Base-by-base conservation (phyloP, 2,797 vertebrate species). In the Ctenopoma kingsleyae region DNA sequence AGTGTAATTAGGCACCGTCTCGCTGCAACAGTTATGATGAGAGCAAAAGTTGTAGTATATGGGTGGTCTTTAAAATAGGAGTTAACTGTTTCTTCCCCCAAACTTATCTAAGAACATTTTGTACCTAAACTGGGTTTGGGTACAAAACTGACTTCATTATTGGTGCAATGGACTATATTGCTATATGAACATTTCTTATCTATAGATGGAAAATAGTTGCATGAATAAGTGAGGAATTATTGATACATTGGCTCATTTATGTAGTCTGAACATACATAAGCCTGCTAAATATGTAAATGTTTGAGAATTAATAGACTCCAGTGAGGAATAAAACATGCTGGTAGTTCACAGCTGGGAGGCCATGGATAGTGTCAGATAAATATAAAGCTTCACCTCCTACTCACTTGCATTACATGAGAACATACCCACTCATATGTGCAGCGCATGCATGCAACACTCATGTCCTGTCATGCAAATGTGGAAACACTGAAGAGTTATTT, bases 401-500 rank as follows among this genome's bases (percentile, higher is more conserved):
- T 63, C 65, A 49, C 48, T 71, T 54, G 57, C 1, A 43, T 36
- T 17, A 46, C 12, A 53, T 48, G 49, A 61, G 52, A 67, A 63
- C 64, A 58, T 46, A 51, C 10, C 52, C 49, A 47, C 67, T 48
- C 53, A 54, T 44, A 63, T 35, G 58, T 69, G 30, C 30, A 54
- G 46, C 1, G 36, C 35, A 59, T 67, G 61, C 62, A 65, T 71
- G 68, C 13, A 52, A 46, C 63, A 55, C 54, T 71, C 47, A 69
- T 68, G 47, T 67, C 20, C 52, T 54, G 54, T 44, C 82, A 87
- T 72, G 69, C 84, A 87, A 82, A 88, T 81, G 73, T 62, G 68
- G 68, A 87, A 89, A 84, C 81, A 81, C 13, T 67, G 68, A 84
- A 65, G 70, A 82, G 85, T 88, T 89, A 86, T 89, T 90, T 91